Base-by-base conservation (phyloP, 2,888 invertebrate species). In the Lottia scabra region DNA sequence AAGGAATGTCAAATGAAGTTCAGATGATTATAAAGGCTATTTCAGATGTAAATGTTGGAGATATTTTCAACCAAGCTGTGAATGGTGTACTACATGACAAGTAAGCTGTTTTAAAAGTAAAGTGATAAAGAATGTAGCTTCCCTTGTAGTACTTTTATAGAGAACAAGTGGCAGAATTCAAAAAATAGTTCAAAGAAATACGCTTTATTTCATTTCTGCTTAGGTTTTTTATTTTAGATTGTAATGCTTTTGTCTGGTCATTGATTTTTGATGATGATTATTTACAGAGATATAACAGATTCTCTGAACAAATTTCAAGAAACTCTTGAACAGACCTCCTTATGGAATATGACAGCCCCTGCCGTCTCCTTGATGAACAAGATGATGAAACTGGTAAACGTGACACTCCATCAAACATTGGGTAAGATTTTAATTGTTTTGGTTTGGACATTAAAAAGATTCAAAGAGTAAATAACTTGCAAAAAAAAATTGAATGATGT, bases 341-440 rank as follows among this genome's bases (percentile, higher is more conserved):
- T 70, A 16, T 70, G 70, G 70, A 70, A 70, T 23, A 45, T 65
- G 13, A 65, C 65, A 26, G 70, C 64, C 19, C 46, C 65, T 16
- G 64, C 46, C 46, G 30, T 64, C 16, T 65, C 45, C 16, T 45
- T 70, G 15, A 44, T 65, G 12, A 65, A 46, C 46, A 64, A 48
- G 46, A 19, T 65, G 5, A 38, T 73, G n/a, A 71, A 73, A 8
- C 65, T 75, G 23, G 26, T 67, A 2, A 66, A 65, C n/a, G 45
- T 75, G 15, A 30, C 73, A 23, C 16, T 68, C 23, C 64, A 68
- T 23, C 68, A 73, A 48, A 73, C 75, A 23, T 27, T 46, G 56
- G 71, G 75, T 76, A 23, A 44, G 65, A 65, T 30, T 65, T 30
- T 3, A 16, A 38, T 10, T 38, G 38, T 8, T n/a, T 38, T 38